Conservation (phyloP, 2,797 vertebrate species). For the Gila robusta region DNA sequence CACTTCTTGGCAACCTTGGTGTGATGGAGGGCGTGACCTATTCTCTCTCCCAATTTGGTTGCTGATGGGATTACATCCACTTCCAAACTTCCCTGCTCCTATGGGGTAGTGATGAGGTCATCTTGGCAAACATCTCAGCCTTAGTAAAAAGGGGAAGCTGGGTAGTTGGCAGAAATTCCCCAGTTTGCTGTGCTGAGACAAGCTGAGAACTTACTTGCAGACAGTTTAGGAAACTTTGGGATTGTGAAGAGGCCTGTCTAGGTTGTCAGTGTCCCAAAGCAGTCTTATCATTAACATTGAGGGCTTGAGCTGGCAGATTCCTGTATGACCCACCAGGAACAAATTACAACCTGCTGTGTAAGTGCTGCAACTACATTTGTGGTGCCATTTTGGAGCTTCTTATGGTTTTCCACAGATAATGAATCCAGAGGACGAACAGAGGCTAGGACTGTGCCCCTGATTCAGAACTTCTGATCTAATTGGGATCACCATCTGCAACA, state of each 20-base stretch:
- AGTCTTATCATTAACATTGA: constrained; percentile 57
- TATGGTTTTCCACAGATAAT: constrained; percentile 64
- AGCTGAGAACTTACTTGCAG: constrained; percentile 34
- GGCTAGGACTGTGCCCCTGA: constrained; percentile 46
- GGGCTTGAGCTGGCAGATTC: constrained; percentile 59
- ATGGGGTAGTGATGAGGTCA: constrained; percentile 50
- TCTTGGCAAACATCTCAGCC: constrained; percentile 47
- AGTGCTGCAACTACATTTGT: constrained; percentile 66
- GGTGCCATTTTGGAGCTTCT: constrained; percentile 70
- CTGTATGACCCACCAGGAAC: constrained; percentile 68
- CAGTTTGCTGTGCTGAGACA: constrained; percentile 20
- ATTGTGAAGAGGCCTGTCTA: constrained; percentile 63
- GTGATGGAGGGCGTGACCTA: constrained; percentile 51
- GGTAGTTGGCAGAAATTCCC: background rate
- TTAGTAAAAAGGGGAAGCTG: constrained; percentile 46
- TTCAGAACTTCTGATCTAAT: constrained; percentile 43
- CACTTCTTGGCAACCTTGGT: constrained; percentile 44
- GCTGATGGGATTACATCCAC: constrained; percentile 60
- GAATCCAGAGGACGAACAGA: constrained; percentile 22
- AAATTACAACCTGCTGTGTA: constrained; percentile 75
- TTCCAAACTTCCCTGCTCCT: constrained; percentile 43
- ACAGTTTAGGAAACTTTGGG: constrained; percentile 54
- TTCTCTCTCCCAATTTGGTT: constrained; percentile 37
- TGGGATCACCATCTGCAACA: constrained; percentile 16
- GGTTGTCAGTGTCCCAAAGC: constrained; percentile 24